Evolutionary conservation across 2,797 vertebrate genomes (phyloP).

Genomic region (Pristis pectinata): DNA sequence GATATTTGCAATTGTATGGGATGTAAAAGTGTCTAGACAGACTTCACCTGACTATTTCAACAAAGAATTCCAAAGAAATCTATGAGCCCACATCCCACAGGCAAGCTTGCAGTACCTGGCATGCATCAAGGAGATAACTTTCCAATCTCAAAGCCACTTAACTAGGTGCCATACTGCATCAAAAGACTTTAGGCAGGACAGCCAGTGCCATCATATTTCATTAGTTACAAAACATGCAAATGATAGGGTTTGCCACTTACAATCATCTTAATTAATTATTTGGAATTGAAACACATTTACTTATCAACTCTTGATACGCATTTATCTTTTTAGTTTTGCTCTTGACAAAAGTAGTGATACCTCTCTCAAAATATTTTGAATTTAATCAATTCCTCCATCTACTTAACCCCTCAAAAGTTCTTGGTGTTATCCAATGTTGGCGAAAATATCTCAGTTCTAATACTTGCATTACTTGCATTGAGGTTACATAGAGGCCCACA

Average conservation of each 20-base stretch:
- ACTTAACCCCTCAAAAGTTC: neutral
- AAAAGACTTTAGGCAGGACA: neutral
- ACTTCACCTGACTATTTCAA: constrained; percentile 2
- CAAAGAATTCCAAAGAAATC: neutral
- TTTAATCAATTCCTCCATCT: neutral
- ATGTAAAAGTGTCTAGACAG: constrained; percentile 27
- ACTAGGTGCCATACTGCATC: neutral
- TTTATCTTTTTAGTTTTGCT: neutral
- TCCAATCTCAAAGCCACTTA: neutral
- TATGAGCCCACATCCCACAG: neutral
- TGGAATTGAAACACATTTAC: neutral
- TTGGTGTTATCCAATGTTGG: neutral
- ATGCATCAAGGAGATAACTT: constrained; percentile 9
- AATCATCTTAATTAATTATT: neutral
- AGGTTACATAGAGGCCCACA: too few species aligned
- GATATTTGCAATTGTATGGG: neutral
- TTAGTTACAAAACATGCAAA: neutral
- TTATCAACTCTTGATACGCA: neutral
- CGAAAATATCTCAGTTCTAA: neutral
- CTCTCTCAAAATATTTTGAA: neutral
- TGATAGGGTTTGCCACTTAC: neutral
- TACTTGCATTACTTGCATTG: neutral
- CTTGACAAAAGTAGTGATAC: too few species aligned
- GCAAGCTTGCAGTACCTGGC: neutral
- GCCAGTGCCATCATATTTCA: neutral